Evolutionary conservation across 2,113 vertebrate species (phyloP).

Genomic region (Macaca nemestrina): DNA sequence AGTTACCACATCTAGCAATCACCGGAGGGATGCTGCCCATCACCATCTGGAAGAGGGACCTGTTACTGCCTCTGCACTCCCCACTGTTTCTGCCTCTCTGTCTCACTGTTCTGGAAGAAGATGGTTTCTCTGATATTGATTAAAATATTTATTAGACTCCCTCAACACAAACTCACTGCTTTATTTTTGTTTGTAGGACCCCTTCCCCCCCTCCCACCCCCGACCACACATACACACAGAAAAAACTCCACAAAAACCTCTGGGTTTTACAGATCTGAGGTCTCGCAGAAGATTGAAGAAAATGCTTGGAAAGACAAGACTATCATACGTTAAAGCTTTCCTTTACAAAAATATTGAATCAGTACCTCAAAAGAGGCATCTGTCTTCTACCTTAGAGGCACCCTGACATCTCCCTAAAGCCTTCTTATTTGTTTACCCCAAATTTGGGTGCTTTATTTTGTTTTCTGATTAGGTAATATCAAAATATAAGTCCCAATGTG

Average conservation of each 20-base stretch:
- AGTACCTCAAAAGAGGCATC: not conserved
- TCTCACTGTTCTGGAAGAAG: not conserved
- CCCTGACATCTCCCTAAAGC: not conserved
- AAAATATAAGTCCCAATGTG: not conserved
- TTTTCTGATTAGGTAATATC: not conserved
- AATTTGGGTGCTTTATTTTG: not conserved
- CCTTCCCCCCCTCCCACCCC: too few relatives aligned
- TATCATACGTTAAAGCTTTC: not conserved
- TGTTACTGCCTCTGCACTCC: too few relatives aligned
- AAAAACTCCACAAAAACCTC: not conserved
- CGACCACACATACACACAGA: not conserved
- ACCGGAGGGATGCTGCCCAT: not conserved
- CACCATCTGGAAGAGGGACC: too few relatives aligned
- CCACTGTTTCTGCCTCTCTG: too few relatives aligned
- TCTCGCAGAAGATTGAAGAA: not conserved
- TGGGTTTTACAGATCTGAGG: not conserved
- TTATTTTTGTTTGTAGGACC: not conserved
- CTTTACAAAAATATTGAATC: not conserved
- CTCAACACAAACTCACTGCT: not conserved
- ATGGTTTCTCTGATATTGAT: not conserved
- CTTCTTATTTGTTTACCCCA: not conserved
- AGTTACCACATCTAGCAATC: too few relatives aligned
- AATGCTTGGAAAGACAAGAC: not conserved
- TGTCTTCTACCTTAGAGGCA: accelerated
- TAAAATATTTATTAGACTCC: not conserved